Evolutionary conservation across 2,113 vertebrate genomes (phyloP).

Genomic region (Nycticebus coucang): DNA sequence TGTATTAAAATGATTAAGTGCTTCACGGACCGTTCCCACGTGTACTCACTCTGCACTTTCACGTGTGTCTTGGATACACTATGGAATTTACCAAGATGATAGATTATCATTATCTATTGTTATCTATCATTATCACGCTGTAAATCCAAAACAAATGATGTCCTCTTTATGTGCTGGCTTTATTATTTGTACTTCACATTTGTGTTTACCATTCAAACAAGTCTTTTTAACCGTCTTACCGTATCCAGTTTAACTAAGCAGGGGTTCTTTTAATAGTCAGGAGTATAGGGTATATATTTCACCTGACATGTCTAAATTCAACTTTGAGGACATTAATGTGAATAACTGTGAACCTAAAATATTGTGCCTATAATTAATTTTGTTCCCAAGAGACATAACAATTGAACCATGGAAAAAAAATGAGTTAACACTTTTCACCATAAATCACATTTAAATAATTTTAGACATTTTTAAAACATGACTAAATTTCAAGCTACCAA

Average conservation of each 20-base stretch:
- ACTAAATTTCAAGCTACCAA: background rate
- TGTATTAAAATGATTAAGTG: background rate
- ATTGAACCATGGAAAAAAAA: background rate
- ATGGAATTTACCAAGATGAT: constrained; percentile 47
- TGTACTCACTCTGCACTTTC: background rate
- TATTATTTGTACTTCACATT: constrained; percentile 25
- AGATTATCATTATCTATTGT: background rate
- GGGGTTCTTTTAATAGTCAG: constrained; percentile 63
- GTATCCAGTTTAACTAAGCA: constrained; percentile 57
- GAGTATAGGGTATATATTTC: background rate
- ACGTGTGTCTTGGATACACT: background rate
- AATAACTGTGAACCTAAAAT: background rate
- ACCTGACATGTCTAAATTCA: constrained; percentile 61
- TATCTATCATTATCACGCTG: background rate
- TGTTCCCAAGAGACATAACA: background rate
- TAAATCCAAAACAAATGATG: background rate
- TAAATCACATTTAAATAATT: background rate
- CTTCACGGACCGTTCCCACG: background rate
- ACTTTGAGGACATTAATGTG: constrained; percentile 29
- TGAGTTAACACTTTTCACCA: background rate
- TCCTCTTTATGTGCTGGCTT: background rate
- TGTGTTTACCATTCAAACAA: constrained; percentile 36
- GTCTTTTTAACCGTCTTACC: constrained; percentile 55
- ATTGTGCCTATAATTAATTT: background rate
- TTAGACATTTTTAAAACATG: background rate